Base-by-base conservation (phyloP, 2,797 vertebrate genomes). In the Ptychadena robeensis region DNA sequence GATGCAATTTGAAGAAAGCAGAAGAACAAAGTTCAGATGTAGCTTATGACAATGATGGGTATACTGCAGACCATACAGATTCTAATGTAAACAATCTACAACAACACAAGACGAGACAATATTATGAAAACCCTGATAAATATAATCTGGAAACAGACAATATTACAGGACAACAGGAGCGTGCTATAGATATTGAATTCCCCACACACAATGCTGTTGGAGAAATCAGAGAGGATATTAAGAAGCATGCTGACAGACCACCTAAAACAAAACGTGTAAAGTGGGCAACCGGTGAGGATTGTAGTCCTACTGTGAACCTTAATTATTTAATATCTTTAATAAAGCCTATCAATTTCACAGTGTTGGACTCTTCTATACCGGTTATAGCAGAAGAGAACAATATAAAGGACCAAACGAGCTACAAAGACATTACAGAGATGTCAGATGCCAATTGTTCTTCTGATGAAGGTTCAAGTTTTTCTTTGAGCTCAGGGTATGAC, bases 41-140 rank as follows among this genome's bases (percentile, higher is more conserved):
- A 1, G 83, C 15, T 0, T 91, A 95, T 34, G 89, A 92, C 7
- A 97, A 98, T 64, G 86, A 91, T 78, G 95, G 90, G n/a, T 97
- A 91, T 90, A 89, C 59, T 0, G 86, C 87, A 15, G 86, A 86
- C 15, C 57, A 37, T 30, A 89, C 86, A 0, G 83, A 31, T 65
- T 81, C 22, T 4, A 0, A 37, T 31, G 40, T 1, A 30, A 75
- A 25, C 0, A 35, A 0, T 0, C 44, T 1, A 31, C 10, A 0
- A 2, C 5, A 66, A 31, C n/a, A 61, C 35, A 12, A 34, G 9
- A 38, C 57, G 18, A 22, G 2, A 15, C 9, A 31, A 53, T 9
- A 8, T 31, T 64, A 31, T 66, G 40, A 78, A 48, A n/a, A 71
- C 7, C 9, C n/a, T 25, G 40, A 57, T 2, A 2, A 9, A 57